phyloP scores from a whole-genome alignment of 2,888 invertebrate genomes.

The Eupithecia subfuscata region DNA sequence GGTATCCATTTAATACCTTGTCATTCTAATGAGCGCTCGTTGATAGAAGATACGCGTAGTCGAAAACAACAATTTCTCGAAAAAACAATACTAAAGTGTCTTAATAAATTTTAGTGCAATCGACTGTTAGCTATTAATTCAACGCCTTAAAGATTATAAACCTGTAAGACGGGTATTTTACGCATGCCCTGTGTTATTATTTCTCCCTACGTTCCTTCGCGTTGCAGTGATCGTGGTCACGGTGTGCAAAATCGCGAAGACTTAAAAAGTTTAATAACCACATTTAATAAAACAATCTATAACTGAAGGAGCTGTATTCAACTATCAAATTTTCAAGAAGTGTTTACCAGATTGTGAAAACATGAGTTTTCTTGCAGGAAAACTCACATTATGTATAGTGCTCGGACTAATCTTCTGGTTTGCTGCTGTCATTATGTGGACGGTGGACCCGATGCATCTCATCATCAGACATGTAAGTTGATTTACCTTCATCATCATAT shows the following conservation, averaged over 20 bases:
- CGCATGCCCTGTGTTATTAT: too few relatives aligned
- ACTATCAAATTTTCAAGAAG: not conserved
- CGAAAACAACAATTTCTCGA: not conserved
- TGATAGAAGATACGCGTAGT: not conserved
- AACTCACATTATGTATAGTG: not conserved
- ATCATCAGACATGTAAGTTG: slow-evolving; percentile 8
- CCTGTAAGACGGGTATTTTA: too few relatives aligned
- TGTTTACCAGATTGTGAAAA: not conserved
- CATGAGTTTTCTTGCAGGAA: slow-evolving; percentile 7
- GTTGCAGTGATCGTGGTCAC: too few relatives aligned
- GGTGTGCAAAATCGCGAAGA: too few relatives aligned
- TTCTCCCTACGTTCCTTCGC: too few relatives aligned
- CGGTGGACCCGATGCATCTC: slow-evolving; percentile 10
- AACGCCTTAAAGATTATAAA: not conserved
- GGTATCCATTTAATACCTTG: not conserved
- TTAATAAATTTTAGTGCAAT: not conserved
- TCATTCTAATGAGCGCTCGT: not conserved
- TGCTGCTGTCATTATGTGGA: not conserved
- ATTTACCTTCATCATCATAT: not conserved
- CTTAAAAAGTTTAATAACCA: too few relatives aligned
- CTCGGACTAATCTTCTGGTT: not conserved
- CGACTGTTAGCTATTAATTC: not conserved
- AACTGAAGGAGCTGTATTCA: not conserved
- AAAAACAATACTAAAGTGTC: too few relatives aligned
- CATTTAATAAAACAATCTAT: not conserved